A percentile compares a stretch with the other conserved stretches of the same genome.
Evolutionary conservation across 2,888 invertebrate genomes (phyloP).

Genomic region (Hermaeophaga mercurialis): DNA sequence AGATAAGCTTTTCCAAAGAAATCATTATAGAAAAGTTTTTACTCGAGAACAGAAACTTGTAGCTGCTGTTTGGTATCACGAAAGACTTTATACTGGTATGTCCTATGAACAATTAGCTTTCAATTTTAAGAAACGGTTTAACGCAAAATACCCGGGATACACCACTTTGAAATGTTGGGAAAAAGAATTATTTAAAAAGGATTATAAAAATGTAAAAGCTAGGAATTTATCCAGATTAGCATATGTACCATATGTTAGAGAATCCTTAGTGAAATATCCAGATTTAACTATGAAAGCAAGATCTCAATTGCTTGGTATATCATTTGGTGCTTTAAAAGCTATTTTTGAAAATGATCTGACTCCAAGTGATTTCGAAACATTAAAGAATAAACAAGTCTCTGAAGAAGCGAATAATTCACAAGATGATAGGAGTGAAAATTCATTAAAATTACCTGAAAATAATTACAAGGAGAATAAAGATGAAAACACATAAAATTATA

Average conservation of each 20-base stretch:
- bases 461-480: too few relatives aligned
- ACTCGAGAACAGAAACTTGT: conserved; percentile 19
- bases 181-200: neutral
- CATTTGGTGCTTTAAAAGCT: neutral
- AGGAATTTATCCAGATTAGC: neutral
- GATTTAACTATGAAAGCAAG: neutral
- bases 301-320: conserved; percentile 4
- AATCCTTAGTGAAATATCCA: conserved; percentile 1
- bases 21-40: too few relatives aligned
- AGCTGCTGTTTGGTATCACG: conserved; percentile 15
- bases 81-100: conserved; percentile 11
- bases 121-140: conserved; percentile 12
- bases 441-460: too few relatives aligned
- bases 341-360: conserved; percentile 3
- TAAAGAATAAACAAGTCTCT: neutral
- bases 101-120: neutral
- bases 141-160: neutral
- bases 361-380: neutral
- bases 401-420: neutral
- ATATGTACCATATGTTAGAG: conserved; percentile 6
- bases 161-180: conserved; percentile 6
- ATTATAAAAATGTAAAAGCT: neutral
- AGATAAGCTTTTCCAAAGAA: too few relatives aligned
- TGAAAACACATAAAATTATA: too few relatives aligned
- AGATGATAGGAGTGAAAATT: too few relatives aligned